phyloP scores from a whole-genome alignment of 2,797 vertebrate species.

The Syndactyla subalaris region DNA sequence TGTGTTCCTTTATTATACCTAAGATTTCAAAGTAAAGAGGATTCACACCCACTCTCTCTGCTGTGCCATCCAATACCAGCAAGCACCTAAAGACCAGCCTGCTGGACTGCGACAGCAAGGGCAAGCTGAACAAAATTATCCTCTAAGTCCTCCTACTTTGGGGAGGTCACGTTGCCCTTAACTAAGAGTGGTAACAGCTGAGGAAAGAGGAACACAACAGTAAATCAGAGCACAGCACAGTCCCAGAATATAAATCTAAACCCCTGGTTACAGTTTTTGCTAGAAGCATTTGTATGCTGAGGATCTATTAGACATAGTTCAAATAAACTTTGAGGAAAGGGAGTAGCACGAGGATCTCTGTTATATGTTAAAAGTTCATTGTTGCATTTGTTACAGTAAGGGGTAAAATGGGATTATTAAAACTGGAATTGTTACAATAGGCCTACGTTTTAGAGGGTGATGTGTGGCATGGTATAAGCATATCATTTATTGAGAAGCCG shows the following conservation, averaged over 20 bases:
- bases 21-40: background rate
- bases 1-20: background rate
- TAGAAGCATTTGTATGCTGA: background rate
- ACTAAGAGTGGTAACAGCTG: background rate
- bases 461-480: background rate
- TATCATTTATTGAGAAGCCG: background rate
- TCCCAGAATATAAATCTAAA: background rate
- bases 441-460: background rate
- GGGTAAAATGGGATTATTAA: background rate
- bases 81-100: background rate
- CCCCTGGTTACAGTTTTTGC: background rate
- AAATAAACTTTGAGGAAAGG: background rate
- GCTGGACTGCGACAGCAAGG: background rate
- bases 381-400: background rate
- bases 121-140: background rate
- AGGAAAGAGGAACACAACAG: background rate
- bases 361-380: background rate
- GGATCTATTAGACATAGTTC: background rate
- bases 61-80: background rate
- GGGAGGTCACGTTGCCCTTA: background rate
- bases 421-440: background rate
- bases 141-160: background rate
- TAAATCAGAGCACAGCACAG: background rate
- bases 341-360: background rate
- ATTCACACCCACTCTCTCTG: background rate